phyloP scores from a whole-genome alignment of 2,888 invertebrate genomes.

The Beris chalybata region DNA sequence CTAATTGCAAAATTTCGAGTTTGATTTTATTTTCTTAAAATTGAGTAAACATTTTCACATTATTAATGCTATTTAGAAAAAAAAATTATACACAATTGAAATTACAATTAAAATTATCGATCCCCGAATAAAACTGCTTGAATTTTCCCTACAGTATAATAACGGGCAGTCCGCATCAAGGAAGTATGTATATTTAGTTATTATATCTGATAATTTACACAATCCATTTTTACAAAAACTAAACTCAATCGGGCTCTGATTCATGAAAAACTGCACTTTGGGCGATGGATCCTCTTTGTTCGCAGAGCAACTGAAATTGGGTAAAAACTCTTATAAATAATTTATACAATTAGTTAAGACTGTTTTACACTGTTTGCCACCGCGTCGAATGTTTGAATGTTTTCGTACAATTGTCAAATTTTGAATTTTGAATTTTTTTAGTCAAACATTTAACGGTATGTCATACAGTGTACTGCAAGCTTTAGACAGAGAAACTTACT shows the following conservation, averaged over 20 bases:
- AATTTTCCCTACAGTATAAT: conserved; percentile 1
- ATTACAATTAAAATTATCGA: not conserved
- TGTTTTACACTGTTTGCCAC: no score
- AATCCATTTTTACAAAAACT: conserved; percentile 75
- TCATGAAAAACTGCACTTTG: conserved; percentile 69
- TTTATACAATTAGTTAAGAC: no score
- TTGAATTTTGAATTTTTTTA: conserved; percentile 22
- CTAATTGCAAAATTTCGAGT: no score
- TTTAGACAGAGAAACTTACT: conserved; percentile 54
- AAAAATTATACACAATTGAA: no score
- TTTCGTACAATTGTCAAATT: not conserved
- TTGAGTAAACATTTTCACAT: no score
- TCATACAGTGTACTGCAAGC: conserved; percentile 40
- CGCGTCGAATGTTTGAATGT: no score
- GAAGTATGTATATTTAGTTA: conserved; percentile 61
- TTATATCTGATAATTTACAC: conserved; percentile 73
- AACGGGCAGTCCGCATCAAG: conserved; percentile 54
- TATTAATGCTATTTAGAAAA: no score
- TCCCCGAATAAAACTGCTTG: not conserved
- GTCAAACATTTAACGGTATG: no score
- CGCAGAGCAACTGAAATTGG: conserved; percentile 11
- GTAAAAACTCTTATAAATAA: no score
- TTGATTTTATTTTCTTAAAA: no score
- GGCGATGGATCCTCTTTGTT: conserved; percentile 13
- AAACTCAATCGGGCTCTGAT: conserved; percentile 69